Evolutionary conservation across 2,113 vertebrate species (phyloP), one percentile per base, ranked within the genome.

Genomic region (Hylia prasina): DNA sequence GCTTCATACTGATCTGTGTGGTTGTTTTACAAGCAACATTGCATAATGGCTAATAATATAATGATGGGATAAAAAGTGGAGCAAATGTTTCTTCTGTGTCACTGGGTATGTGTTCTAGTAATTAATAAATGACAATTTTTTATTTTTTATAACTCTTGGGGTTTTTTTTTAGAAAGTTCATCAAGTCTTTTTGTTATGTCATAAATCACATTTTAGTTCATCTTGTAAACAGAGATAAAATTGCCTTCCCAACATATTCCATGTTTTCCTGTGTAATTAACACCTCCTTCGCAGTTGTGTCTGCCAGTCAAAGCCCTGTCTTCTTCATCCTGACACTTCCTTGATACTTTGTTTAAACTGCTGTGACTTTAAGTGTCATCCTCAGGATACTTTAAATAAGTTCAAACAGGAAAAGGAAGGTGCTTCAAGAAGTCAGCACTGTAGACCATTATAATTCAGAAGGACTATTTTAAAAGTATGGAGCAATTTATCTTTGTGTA

Each of bases 251-350:
- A 82, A 84, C 33, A 30, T 87, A 89, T 96, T 96, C 76, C 56
- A 33, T 97, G 96, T 98, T 97, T 97, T 97, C 95, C 96, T 98
- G 96, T 97, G 97, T 98, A 98, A 98, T 98, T 98, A 97, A 98
- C 96, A 98, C 97, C 97, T 97, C 40, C 3, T 91, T 96, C 97
- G 58, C 97, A 98, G 97, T 86, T 98, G 98, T 83, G 87, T 58
- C 83, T 97, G 97, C 94, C 98, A 93, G 27, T 98, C 97, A 98
- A 93, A 87, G 37, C 70, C 35, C 60, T 90, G 90, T 93, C 94
- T 95, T 89, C 91, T 94, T 80, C 92, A 82, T n/a, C 75, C 84
- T 95, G 94, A 95, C 95, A 96, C 94, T 98, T 97, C 96, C 95
- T 97, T 97, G 95, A 91, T 97, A 94, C 97, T 97, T 92, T 94